Evolutionary conservation across 1,140 invertebrate genomes (phyloP).

Genomic region (Diorhabda elongata): DNA sequence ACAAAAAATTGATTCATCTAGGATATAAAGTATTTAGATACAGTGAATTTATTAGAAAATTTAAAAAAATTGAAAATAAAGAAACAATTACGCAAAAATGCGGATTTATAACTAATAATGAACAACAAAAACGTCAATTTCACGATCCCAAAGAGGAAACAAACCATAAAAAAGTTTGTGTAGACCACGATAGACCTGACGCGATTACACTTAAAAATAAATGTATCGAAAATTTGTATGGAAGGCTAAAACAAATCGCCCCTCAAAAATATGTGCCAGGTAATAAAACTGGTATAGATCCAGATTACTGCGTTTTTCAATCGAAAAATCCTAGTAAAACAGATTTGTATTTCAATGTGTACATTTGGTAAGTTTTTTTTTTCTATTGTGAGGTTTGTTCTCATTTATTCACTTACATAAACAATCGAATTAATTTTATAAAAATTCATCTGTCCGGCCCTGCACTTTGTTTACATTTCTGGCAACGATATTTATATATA

Average conservation of each 20-base stretch:
- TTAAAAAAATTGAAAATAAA: slow-evolving; percentile 1
- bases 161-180: too few relatives aligned
- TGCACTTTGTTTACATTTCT: too few relatives aligned
- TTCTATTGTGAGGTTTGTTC: background rate
- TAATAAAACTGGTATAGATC: slow-evolving; percentile 3
- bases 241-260: slow-evolving; percentile 15
- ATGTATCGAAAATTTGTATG: slow-evolving; percentile 22
- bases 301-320: slow-evolving; percentile 32
- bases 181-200: too few relatives aligned
- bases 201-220: too few relatives aligned
- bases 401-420: too few relatives aligned
- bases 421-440: too few relatives aligned
- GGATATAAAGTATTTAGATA: slow-evolving; percentile 34
- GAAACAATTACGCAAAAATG: too few relatives aligned
- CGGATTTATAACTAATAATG: too few relatives aligned
- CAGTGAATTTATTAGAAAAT: slow-evolving; percentile 16
- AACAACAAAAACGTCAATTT: too few relatives aligned
- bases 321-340: slow-evolving; percentile 20
- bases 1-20: slow-evolving; percentile 37
- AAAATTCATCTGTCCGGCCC: too few relatives aligned
- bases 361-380: slow-evolving; percentile 27
- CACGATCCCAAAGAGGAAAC: too few relatives aligned
- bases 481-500: too few relatives aligned
- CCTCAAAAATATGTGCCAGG: slow-evolving; percentile 17
- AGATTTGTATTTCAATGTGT: slow-evolving; percentile 27